Conservation (phyloP, 2,888 invertebrate genomes). For the Eilema depressum region DNA sequence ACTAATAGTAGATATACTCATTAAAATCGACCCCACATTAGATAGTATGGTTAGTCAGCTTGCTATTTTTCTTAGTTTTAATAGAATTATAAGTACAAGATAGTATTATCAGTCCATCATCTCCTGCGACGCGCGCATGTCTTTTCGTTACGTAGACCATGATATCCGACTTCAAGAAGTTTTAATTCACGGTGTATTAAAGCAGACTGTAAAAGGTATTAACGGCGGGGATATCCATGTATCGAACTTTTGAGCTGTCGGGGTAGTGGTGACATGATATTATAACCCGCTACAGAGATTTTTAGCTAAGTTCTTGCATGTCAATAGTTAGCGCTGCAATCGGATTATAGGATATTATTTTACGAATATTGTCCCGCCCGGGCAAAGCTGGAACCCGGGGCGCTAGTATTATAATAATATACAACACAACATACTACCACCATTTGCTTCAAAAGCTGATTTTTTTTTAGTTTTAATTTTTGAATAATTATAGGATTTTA, state of each 20-base stretch:
- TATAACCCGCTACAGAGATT: too few species aligned
- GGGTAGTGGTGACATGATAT: too few species aligned
- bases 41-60: conserved; percentile 20
- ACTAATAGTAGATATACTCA: conserved; percentile 13
- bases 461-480: conserved; percentile 58
- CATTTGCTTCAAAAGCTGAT: conserved; percentile 1
- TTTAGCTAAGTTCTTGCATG: too few species aligned
- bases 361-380: too few species aligned
- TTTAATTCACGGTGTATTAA: neutral
- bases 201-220: neutral
- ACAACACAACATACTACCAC: too few species aligned
- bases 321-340: too few species aligned
- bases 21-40: conserved; percentile 40
- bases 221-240: neutral
- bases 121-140: conserved; percentile 30
- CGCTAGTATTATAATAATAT: conserved; percentile 31
- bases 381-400: too few species aligned
- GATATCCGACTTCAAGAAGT: neutral
- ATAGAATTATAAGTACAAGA: conserved; percentile 37
- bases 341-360: too few species aligned
- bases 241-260: conserved; percentile 7
- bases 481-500: conserved; percentile 54
- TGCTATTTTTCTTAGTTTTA: conserved; percentile 33
- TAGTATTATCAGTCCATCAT: conserved; percentile 49
- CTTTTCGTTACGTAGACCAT: conserved; percentile 20